Conservation (phyloP, 2,113 vertebrate species). For the Sardina pilchardus region DNA sequence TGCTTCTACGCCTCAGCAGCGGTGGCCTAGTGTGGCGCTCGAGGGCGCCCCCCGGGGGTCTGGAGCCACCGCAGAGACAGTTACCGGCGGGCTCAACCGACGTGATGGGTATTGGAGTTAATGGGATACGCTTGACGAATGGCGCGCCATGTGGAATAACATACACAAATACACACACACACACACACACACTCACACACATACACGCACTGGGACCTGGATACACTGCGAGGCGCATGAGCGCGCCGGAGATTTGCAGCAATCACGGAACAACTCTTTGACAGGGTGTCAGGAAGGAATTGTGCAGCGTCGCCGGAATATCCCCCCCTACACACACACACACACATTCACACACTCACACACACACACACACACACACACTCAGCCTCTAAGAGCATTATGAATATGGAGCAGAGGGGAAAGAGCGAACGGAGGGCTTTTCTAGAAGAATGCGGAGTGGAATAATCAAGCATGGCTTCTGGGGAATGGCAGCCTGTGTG, state of each 20-base stretch:
- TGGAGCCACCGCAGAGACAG: not conserved
- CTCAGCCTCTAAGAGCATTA: not conserved
- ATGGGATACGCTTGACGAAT: not conserved
- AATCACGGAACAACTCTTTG: slow-evolving; percentile 1
- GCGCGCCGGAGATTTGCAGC: not conserved
- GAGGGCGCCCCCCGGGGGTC: too few relatives aligned
- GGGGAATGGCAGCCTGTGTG: not conserved
- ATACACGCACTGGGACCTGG: not conserved
- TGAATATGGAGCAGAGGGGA: not conserved
- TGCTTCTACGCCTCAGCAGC: not conserved
- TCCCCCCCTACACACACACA: too few relatives aligned
- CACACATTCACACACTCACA: too few relatives aligned
- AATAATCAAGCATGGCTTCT: not conserved
- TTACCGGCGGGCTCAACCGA: not conserved
- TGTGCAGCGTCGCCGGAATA: slow-evolving; percentile 1
- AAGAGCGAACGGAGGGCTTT: not conserved
- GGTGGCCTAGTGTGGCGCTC: not conserved
- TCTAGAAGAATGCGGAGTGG: slow-evolving; percentile 1
- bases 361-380: too few relatives aligned
- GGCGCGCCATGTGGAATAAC: slow-evolving; percentile 19
- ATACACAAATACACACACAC: not conserved
- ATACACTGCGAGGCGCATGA: not conserved
- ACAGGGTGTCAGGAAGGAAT: slow-evolving; percentile 1
- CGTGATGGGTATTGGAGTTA: not conserved
- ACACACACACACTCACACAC: slow-evolving; percentile 10